phyloP scores from a whole-genome alignment of 2,797 vertebrate species.

The Periophthalmus magnuspinnatus region DNA sequence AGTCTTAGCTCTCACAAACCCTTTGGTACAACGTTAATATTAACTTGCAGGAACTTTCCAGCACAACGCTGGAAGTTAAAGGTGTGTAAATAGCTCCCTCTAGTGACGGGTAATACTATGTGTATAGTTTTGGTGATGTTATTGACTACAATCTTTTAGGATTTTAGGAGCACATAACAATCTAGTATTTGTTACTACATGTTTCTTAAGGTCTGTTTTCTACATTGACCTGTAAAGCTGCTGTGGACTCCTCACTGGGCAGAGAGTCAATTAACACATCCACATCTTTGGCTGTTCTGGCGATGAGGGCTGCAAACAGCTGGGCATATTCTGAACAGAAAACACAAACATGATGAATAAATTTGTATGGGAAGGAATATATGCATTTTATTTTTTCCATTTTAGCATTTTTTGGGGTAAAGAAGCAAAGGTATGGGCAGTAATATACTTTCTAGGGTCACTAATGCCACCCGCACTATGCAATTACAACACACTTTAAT shows the following conservation, averaged over 20 bases:
- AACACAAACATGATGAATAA: background rate
- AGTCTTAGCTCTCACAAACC: too few species aligned
- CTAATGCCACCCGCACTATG: too few species aligned
- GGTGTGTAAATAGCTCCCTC: constrained; percentile 36
- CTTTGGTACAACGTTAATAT: background rate
- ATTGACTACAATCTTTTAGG: background rate
- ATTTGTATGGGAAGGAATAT: background rate
- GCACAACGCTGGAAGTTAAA: background rate
- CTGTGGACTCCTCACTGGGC: constrained; percentile 97
- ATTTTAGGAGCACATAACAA: background rate
- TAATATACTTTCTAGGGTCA: background rate
- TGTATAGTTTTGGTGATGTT: background rate
- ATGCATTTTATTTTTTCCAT: background rate
- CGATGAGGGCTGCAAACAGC: constrained; percentile 95
- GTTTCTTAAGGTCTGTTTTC: background rate
- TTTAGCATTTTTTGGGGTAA: too few species aligned
- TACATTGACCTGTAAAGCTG: constrained; percentile 88
- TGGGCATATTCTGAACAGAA: constrained; percentile 89
- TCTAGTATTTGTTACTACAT: background rate
- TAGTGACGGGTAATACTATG: constrained; percentile 29
- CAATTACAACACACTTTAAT: too few species aligned
- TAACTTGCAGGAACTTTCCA: background rate
- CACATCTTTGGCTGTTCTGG: constrained; percentile 95
- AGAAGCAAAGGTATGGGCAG: too few species aligned
- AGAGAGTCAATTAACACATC: constrained; percentile 96